Evolutionary conservation across 2,797 vertebrate genomes (phyloP).

Genomic region (Catamblyrhynchus diadema): DNA sequence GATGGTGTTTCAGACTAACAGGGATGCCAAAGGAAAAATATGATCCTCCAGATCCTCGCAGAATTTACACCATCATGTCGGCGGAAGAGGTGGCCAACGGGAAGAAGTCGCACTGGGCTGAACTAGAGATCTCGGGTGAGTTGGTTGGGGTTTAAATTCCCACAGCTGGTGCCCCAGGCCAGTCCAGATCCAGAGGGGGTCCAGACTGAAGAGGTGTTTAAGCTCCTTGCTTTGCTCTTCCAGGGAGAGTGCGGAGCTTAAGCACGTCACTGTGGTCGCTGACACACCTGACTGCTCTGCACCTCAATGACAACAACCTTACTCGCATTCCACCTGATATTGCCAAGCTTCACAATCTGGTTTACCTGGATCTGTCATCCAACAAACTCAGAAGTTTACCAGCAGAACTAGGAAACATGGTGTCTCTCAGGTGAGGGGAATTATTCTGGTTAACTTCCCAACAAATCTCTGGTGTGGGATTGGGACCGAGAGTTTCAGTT

Average conservation of each 20-base stretch:
- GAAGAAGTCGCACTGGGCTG: constrained; percentile 97
- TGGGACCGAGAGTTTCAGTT: accelerated
- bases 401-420: constrained; percentile 99
- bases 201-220: neutral
- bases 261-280: constrained; percentile 94
- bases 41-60: constrained; percentile 98
- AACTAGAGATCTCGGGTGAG: constrained; percentile 92
- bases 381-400: constrained; percentile 99
- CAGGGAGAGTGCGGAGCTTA: constrained; percentile 94
- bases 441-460: neutral
- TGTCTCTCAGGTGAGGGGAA: constrained; percentile 93
- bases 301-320: constrained; percentile 98
- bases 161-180: neutral
- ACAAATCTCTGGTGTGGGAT: accelerated
- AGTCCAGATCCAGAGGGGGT: accelerated
- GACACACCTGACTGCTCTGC: constrained; percentile 97
- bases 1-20: constrained; percentile 85
- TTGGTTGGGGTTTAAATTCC: neutral
- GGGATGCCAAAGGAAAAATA: constrained; percentile 99
- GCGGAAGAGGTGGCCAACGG: constrained; percentile 94
- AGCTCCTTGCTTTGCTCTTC: constrained; percentile 13
- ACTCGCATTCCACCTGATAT: constrained; percentile 97
- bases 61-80: constrained; percentile 99
- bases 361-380: constrained; percentile 98
- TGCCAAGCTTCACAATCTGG: constrained; percentile 95